Evolutionary conservation across 2,797 vertebrate species (phyloP).

Genomic region (Darevskia nairensis): DNA sequence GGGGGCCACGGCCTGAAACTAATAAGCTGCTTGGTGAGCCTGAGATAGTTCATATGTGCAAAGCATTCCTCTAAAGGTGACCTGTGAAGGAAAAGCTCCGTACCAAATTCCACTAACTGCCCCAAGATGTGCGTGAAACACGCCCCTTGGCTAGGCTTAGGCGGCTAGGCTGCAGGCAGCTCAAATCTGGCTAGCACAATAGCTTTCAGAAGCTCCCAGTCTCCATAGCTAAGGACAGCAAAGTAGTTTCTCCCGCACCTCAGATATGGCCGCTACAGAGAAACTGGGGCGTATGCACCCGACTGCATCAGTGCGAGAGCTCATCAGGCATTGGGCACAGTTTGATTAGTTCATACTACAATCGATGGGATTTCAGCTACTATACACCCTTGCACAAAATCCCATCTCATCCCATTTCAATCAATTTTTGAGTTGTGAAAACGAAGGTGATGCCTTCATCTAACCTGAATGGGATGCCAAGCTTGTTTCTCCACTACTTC

Average conservation of each 20-base stretch:
- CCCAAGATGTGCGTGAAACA: constrained; percentile 53
- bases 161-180: neutral
- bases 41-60: constrained; percentile 76
- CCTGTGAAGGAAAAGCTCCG: constrained; percentile 60
- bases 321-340: neutral
- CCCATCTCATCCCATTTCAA: neutral
- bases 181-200: neutral
- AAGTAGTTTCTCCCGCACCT: neutral
- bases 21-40: constrained; percentile 75
- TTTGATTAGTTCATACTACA: neutral
- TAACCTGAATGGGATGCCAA: neutral
- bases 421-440: neutral
- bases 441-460: too few species aligned
- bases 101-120: constrained; percentile 61
- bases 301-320: neutral
- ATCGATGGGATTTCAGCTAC: neutral
- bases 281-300: neutral
- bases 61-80: constrained; percentile 62
- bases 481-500: neutral
- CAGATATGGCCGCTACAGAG: neutral
- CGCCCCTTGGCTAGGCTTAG: constrained; percentile 34
- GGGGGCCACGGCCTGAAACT: constrained; percentile 74
- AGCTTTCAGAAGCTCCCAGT: neutral
- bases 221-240: accelerated
- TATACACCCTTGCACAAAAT: too few species aligned